Percentiles rank a stretch among this genome's conserved stretches.
phyloP scores from a whole-genome alignment of 2,113 vertebrate species.

The Anoplopoma fimbria region DNA sequence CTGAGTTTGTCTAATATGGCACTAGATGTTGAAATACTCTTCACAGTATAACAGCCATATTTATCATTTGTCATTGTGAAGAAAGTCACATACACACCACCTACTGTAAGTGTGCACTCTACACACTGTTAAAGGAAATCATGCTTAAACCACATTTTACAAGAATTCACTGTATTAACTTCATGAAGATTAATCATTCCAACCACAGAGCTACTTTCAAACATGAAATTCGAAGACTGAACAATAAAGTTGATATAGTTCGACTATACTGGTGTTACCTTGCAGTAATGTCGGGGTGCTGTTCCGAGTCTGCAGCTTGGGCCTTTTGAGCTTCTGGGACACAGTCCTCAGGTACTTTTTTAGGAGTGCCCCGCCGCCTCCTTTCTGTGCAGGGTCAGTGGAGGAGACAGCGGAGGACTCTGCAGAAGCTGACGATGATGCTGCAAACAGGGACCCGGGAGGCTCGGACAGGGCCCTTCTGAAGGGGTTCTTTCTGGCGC shows the following conservation, averaged over 20 bases:
- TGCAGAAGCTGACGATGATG: slow-evolving; percentile 41
- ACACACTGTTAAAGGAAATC: background rate
- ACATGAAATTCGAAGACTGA: background rate
- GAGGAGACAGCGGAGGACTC: slow-evolving; percentile 54
- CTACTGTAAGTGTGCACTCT: background rate
- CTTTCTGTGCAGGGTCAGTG: slow-evolving; percentile 74
- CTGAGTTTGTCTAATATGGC: background rate
- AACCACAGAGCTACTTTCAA: background rate
- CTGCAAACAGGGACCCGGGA: slow-evolving; percentile 72
- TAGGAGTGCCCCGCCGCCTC: slow-evolving; percentile 75
- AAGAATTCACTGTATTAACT: background rate
- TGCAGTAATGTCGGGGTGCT: slow-evolving; percentile 41
- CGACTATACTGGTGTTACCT: slow-evolving; percentile 51
- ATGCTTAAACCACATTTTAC: background rate
- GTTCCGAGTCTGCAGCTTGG: slow-evolving; percentile 67
- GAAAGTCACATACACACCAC: background rate
- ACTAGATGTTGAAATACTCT: background rate
- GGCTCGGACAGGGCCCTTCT: slow-evolving; percentile 88
- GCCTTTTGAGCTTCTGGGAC: slow-evolving; percentile 84
- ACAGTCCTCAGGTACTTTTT: slow-evolving; percentile 86
- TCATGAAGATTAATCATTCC: background rate
- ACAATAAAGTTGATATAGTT: background rate
- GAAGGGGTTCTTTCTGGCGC: slow-evolving; percentile 86
- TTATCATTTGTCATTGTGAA: background rate
- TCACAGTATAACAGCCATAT: background rate